These are phyloP conservation scores for Carlito syrichta DNA, from an alignment of 2,113 vertebrate species.

Conservation along the genomic window DNA sequence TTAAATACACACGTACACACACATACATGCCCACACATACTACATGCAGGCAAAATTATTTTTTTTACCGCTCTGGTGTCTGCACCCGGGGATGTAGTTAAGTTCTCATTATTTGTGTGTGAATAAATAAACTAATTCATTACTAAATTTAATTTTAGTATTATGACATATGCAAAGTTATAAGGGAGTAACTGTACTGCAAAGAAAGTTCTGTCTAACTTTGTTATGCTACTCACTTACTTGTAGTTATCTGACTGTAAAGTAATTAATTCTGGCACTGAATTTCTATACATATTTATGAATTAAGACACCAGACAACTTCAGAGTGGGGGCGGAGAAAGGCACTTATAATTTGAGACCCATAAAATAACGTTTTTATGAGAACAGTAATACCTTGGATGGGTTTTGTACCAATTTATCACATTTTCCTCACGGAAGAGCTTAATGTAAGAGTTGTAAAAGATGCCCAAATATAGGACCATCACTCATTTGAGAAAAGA, in stretches of 20 bases:
- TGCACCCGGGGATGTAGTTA: neutral
- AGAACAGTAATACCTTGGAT: slow-evolving; percentile 22
- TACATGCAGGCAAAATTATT: neutral
- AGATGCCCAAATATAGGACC: neutral
- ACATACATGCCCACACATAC: neutral
- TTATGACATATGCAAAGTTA: neutral
- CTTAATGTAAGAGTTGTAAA: slow-evolving; percentile 50
- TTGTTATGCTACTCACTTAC: neutral
- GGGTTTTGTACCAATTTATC: slow-evolving; percentile 46
- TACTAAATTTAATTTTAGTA: neutral
- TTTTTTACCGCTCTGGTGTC: neutral
- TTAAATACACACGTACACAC: neutral
- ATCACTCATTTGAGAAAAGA: slow-evolving; percentile 40
- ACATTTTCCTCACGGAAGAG: slow-evolving; percentile 7
- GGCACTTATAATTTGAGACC: neutral
- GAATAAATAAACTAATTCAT: neutral
- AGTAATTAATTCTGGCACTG: neutral
- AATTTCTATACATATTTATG: neutral
- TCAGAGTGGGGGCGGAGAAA: neutral
- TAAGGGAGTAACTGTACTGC: neutral
- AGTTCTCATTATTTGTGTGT: neutral
- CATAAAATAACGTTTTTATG: slow-evolving; percentile 46
- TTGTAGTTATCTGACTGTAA: neutral
- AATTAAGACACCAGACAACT: neutral
- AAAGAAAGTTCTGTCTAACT: neutral